A percentile compares a stretch with the other conserved stretches of the same genome.
Evolutionary conservation across 2,797 vertebrate genomes (phyloP).

Genomic region (Coranthus polyacanthus): DNA sequence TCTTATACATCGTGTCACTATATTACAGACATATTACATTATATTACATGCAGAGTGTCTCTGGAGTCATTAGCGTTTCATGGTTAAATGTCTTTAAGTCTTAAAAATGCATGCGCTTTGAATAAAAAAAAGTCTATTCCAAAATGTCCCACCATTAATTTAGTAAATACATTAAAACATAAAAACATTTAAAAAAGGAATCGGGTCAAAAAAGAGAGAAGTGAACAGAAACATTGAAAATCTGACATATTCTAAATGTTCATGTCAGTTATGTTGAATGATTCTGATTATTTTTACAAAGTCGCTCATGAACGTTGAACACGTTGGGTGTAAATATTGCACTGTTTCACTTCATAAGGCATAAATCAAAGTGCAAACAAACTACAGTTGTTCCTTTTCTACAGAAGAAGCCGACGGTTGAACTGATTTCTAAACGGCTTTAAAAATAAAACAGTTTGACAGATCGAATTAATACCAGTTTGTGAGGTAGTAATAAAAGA

Average conservation of each 20-base stretch:
- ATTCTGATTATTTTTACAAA: no score
- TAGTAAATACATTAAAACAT: slow-evolving; percentile 44
- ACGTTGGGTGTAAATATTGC: not conserved
- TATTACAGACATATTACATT: slow-evolving; percentile 32
- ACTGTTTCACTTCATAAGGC: slow-evolving; percentile 57
- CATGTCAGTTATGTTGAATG: no score
- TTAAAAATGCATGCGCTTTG: slow-evolving; percentile 25
- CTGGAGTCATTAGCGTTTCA: not conserved
- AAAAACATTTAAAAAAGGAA: slow-evolving; percentile 32
- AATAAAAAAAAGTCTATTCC: slow-evolving; percentile 30
- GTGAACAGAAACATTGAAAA: no score
- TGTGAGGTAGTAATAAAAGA: no score
- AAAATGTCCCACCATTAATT: slow-evolving; percentile 8
- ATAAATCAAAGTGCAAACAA: slow-evolving; percentile 72
- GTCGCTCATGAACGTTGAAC: not conserved
- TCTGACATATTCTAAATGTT: no score
- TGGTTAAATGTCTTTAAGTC: slow-evolving; percentile 11
- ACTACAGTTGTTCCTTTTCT: no score
- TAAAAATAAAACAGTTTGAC: no score
- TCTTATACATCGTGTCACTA: slow-evolving; percentile 1
- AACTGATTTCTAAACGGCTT: no score
- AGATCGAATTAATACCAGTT: no score
- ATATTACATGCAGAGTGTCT: slow-evolving; percentile 30
- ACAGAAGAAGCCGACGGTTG: no score
- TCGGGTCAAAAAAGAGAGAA: slow-evolving; percentile 21